These are phyloP conservation scores for Terebella lapidaria DNA, from an alignment of 2,888 invertebrate genomes.

Conservation along the genomic window DNA sequence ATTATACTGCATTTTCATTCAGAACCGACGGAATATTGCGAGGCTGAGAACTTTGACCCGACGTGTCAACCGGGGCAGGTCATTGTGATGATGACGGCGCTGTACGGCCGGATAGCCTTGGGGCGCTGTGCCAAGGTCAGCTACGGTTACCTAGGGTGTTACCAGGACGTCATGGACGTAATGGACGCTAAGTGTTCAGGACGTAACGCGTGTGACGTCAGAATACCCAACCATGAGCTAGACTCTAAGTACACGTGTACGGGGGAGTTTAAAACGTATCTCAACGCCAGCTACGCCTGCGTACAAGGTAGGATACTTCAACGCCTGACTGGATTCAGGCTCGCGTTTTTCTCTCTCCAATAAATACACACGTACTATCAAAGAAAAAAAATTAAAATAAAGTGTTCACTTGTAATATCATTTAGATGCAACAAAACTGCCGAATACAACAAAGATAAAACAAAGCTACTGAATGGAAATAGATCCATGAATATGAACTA, in stretches of 20 bases:
- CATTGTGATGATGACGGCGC: not conserved
- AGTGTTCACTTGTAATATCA: no score
- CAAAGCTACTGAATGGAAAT: no score
- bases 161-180: not conserved
- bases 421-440: no score
- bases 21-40: not conserved
- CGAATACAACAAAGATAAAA: no score
- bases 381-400: no score
- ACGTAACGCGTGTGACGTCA: not conserved
- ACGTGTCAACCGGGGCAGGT: not conserved
- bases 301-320: not conserved
- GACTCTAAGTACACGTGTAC: not conserved
- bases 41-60: not conserved
- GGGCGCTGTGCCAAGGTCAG: not conserved
- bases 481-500: no score
- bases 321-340: no score
- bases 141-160: not conserved
- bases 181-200: not conserved
- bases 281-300: not conserved
- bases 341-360: no score
- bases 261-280: conserved; percentile 1
- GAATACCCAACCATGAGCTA: not conserved
- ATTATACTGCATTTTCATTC: no score
- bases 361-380: no score
- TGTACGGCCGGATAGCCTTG: not conserved